Evolutionary conservation across 2,797 vertebrate genomes (phyloP), one percentile per base, ranked within the genome.

Genomic region (Chelmon rostratus): DNA sequence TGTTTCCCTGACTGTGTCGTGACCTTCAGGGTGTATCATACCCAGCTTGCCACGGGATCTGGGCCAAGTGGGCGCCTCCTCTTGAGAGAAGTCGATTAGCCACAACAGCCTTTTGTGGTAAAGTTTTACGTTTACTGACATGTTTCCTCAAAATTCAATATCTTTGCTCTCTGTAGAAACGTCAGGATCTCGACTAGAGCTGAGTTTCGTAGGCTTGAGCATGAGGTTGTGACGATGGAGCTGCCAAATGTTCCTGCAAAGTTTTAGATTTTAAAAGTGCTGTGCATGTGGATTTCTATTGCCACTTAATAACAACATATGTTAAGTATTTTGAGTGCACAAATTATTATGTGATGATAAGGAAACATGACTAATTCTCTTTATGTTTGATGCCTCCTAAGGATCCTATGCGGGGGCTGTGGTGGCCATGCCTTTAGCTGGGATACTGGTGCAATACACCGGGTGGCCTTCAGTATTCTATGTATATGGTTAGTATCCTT

Each of bases 381-480:
- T n/a, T 44, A 18, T 76, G 54, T 84, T 31, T 78, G 44, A 68
- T 81, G 23, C 25, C 15, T 66, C n/a, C 65, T 79, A 82, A 99
- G 98, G 98, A 46, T 99, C 98, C 21, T 99, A 99, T 0, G 98
- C 98, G 0, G 98, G 98, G 15, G 98, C 98, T 0, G 98, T 99
- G 35, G 95, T 99, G 0, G 98, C 98, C 40, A 99, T 99, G 98
- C 98, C 98, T 1, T 91, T 99, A 87, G 98, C 98, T 64, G 98
- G 98, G 61, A 94, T 98, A 73, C 88, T 99, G 86, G 98, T 99
- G 33, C 98, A 99, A 88, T 99, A 99, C 85, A 95, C 96, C 64
- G 98, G 98, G 91, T 99, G 98, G 98, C 92, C 97, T 81, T 99
- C 98, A 8, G 96, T 99, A 83, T 99, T 99, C 88, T 99, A 99